These are phyloP conservation scores for Phataginus tetradactyla DNA, from an alignment of 2,797 vertebrate genomes.

Conservation along the genomic window DNA sequence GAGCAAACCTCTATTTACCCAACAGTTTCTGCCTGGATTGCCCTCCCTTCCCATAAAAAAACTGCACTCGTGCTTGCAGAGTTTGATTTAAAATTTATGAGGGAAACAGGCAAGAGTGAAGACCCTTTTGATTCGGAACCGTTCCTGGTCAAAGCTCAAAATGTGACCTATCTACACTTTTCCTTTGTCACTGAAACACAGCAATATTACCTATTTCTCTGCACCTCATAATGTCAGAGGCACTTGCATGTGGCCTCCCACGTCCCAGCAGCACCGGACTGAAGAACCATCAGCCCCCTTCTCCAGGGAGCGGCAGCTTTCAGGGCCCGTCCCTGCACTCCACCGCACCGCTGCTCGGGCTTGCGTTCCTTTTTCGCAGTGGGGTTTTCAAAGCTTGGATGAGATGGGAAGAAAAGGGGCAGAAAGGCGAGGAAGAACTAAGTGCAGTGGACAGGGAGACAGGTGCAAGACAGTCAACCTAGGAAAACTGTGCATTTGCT, in stretches of 20 bases:
- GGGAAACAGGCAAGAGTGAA: neutral
- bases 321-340: fast-evolving
- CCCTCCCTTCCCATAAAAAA: neutral
- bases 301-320: neutral
- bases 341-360: fast-evolving
- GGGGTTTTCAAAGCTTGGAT: neutral
- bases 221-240: neutral
- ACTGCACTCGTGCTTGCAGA: neutral
- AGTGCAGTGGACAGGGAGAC: neutral
- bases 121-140: neutral
- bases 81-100: neutral
- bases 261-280: fast-evolving
- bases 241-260: fast-evolving
- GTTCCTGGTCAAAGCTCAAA: neutral
- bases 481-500: neutral
- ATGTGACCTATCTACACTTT: neutral
- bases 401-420: neutral
- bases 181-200: neutral
- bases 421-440: neutral
- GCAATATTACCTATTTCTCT: neutral
- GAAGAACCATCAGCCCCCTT: neutral
- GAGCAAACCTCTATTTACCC: neutral
- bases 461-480: fast-evolving
- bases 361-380: neutral
- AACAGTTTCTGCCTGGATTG: neutral